Evolutionary conservation across 53 echinoderm and acorn worm genomes (phyloP), one percentile per base, ranked within the genome.

Genomic region (Holothuria scabra): DNA sequence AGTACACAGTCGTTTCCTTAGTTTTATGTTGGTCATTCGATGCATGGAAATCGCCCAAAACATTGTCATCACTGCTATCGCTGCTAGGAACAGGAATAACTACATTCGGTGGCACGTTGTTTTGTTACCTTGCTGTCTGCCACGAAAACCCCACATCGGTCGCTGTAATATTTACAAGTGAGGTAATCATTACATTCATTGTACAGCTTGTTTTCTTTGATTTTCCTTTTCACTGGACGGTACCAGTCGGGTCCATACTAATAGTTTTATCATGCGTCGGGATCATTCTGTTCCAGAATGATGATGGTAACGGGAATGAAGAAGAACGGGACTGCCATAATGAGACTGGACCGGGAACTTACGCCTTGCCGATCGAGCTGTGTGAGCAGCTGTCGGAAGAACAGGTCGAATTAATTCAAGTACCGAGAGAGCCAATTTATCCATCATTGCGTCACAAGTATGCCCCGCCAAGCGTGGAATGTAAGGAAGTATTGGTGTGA

Each of bases 171-270:
- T 16, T 76, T 11, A 25, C 76, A 23, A 48, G 26, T 26, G 55
- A 76, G 28, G 52, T 76, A 23, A 13, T 56, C 13, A 76, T 76
- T 26, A 76, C 52, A 46, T 76, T 41, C 24, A 11, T 76, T 12
- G 76, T 23, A 19, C 76, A 76, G 19, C 23, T 76, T 13, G 12
- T 44, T 8, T 2, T 76, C 19, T 56, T 76, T n/a, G 1, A 49
- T 23, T 52, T 76, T 28, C 22, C 49, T 11, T 76, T 76, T 29
- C 24, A 24, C n/a, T 76, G 46, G 76, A 23, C 28, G 12, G 28
- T 13, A 0, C 11, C 26, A 52, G 24, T 52, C n/a, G 76, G 76
- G 8, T 76, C 56, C 23, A 25, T 56, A 13, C 29, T 76, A 29
- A 76, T 76, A 22, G 2, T 76, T 21, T 48, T 76, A 0, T 23